Base-by-base conservation (phyloP, 1,140 invertebrate species). In the Mactra quadrangularis region DNA sequence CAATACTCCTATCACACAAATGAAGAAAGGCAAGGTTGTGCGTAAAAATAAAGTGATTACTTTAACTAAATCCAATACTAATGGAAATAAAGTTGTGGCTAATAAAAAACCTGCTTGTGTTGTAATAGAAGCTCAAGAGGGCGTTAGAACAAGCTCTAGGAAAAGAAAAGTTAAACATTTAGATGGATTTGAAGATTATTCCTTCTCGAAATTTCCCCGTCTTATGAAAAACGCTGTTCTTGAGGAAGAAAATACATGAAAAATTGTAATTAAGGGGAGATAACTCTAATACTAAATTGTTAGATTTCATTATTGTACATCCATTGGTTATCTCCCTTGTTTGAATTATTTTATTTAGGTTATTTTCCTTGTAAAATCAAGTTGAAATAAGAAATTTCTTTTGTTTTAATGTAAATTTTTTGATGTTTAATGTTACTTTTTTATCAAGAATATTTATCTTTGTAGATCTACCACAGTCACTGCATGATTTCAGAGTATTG, bases 101-200 rank as follows among this genome's bases (percentile, higher is more conserved):
- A 38, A 15, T 11, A 62, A 19, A 55, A 77, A 52, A 19, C 38
- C 33, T 19, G 31, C 22, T 22, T 17, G 11, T 22, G 33, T 31
- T 15, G 1, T 13, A 15, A 22, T 62, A 22, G 74, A 81, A 17
- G 3, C n/a, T 15, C 53, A 27, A 6, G 71, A 68, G 35, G 83
- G 82, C 31, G 72, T 89, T 3, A 83, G 90, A 59, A 86, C 85
- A 22, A 92, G 91, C 83, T 85, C 86, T 4, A 74, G 91, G 22
- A 89, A 88, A 55, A 76, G 90, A n/a, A 91, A 90, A 82, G 77
- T 82, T 17, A 92, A 90, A 86, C 90, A 91, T 55, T 82, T 91
- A n/a, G 90, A 89, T 84, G 86, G 89, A 15, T 89, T 92, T 71
- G 91, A 92, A 81, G 89, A 91, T 41, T 92, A 92, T 68, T 83